These are phyloP conservation scores for Paratrypauchen microcephalus DNA, from an alignment of 2,797 vertebrate species.

Conservation along the genomic window DNA sequence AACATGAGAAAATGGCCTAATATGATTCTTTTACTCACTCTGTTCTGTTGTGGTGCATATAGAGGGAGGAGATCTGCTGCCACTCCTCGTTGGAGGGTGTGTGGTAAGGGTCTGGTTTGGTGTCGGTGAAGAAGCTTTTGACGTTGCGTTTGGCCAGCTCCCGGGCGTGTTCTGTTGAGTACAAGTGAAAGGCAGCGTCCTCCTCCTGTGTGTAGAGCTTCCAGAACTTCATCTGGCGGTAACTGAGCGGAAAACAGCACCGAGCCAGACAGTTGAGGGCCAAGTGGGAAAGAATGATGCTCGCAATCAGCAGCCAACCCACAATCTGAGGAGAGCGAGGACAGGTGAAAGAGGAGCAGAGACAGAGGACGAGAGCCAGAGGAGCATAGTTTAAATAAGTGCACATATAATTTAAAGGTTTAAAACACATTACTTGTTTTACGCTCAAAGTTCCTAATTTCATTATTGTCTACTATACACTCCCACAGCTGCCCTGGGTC, in stretches of 20 bases:
- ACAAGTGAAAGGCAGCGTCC: conserved; percentile 46
- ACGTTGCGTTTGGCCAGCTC: conserved; percentile 76
- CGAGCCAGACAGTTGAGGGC: conserved; percentile 37
- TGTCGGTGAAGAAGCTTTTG: conserved; percentile 72
- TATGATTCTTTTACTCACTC: not conserved
- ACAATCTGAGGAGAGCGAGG: conserved; percentile 62
- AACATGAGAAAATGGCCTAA: too few species aligned
- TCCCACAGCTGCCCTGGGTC: too few species aligned
- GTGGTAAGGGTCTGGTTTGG: not conserved
- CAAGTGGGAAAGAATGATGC: conserved; percentile 51
- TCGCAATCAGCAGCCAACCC: conserved; percentile 78
- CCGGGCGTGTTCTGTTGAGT: conserved; percentile 66
- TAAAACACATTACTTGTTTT: too few species aligned
- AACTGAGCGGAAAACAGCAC: conserved; percentile 75
- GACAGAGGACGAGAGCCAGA: conserved; percentile 9
- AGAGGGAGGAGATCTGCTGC: conserved; percentile 69
- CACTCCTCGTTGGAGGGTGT: conserved; percentile 71
- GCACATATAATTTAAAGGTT: too few species aligned
- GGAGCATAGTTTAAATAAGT: too few species aligned
- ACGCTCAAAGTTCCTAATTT: too few species aligned
- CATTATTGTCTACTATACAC: too few species aligned
- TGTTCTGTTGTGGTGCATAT: conserved; percentile 45
- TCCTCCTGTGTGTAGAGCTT: conserved; percentile 72
- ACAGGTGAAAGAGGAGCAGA: not conserved
- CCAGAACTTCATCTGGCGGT: conserved; percentile 78